Percentiles rank a stretch among this genome's conserved stretches.
Evolutionary conservation across 2,888 invertebrate species (phyloP).

Genomic region (Ochropacha duplaris): DNA sequence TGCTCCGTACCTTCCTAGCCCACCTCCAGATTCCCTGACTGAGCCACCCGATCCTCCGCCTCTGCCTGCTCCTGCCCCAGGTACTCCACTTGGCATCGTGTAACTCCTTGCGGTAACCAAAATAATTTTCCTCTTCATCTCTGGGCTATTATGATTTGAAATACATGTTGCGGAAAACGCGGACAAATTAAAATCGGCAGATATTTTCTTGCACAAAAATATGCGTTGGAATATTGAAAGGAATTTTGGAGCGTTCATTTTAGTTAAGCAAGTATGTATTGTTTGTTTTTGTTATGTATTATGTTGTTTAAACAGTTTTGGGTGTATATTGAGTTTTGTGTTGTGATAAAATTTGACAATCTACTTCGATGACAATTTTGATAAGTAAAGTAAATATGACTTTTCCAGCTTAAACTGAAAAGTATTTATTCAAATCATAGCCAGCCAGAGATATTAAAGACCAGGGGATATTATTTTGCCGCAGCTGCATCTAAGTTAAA

Average conservation of each 20-base stretch:
- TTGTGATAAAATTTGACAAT: not conserved
- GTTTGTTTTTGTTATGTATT: not conserved
- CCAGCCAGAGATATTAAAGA: no score
- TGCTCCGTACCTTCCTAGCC: conserved; percentile 53
- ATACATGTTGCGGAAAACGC: not conserved
- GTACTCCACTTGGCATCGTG: conserved; percentile 23
- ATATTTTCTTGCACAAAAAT: not conserved
- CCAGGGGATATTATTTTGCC: no score
- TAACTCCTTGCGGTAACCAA: conserved; percentile 10
- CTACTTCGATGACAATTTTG: not conserved
- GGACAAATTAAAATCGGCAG: not conserved
- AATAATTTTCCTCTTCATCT: not conserved
- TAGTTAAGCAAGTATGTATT: not conserved
- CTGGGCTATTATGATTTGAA: not conserved
- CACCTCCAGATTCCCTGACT: conserved; percentile 56
- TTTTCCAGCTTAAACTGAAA: not conserved
- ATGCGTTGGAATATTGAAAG: not conserved
- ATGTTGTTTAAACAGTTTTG: not conserved
- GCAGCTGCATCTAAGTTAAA: no score
- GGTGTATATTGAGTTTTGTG: not conserved
- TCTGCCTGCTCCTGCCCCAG: conserved; percentile 58
- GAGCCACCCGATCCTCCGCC: conserved; percentile 61
- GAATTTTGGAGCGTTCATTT: not conserved
- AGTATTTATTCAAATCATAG: not conserved
- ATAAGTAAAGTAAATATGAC: not conserved